Base-by-base conservation (phyloP, 2,888 invertebrate species). In the Spialia ferax region DNA sequence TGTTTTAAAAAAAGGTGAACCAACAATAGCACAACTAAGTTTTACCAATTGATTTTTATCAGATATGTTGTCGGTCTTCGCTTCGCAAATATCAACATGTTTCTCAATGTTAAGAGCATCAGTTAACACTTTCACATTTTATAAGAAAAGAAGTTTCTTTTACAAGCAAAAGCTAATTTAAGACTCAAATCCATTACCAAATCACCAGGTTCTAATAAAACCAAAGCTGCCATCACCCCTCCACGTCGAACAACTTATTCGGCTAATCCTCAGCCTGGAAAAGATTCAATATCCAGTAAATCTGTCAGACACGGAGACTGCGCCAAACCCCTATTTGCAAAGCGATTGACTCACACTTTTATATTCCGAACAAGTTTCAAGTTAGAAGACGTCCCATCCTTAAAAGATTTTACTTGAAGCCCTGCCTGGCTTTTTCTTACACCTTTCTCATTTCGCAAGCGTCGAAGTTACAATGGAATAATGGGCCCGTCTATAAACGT, bases 201-300 rank as follows among this genome's bases (percentile, higher is more conserved):
- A 22, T 50, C 50, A 22, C 20, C 13, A 10, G 18, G 15, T 45
- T 45, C 10, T 18, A 45, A 45, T 45, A 45, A 45, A 18, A 1
- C 2, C 50, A 23, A 6, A 50, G 22, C 23, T 45, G 4, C 23
- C 6, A 13, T 52, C 45, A 20, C 20, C 13, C 13, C 13, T 23
- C n/a, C 50, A 50, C 48, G 48, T 48, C 48, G n/a, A 26, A 15
- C 20, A 32, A 32, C 32, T 55, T 20, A 55, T 55, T 32, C 55
- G 22, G 32, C 8, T 57, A 57, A 57, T 57, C 38, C 38, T 1
- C 7, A 38, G 38, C 0, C 38, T 57, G 22, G 20, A 22, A 57
- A 35, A 38, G 57, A 20, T 57, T 57, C 38, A 57, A 57, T 57
- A 56, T 56, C 56, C 56, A 57, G 38, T 38, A 57, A 57, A 57